phyloP scores from a whole-genome alignment of 2,797 vertebrate species.

The Gallirallus australis region DNA sequence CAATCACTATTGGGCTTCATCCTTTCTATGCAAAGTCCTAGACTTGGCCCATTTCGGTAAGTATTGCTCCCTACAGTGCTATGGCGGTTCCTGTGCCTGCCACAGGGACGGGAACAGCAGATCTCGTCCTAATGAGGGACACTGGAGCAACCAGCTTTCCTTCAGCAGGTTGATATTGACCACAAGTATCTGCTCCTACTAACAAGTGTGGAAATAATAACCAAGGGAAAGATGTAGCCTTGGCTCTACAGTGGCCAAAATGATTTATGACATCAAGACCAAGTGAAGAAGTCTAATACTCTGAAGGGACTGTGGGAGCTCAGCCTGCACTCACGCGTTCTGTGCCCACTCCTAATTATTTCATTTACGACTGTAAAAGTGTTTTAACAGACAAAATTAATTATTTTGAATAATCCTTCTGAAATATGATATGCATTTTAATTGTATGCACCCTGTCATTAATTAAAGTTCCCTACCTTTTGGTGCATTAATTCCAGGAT shows the following conservation, averaged over 20 bases:
- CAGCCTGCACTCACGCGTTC: background rate
- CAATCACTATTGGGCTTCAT: background rate
- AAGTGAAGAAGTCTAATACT: background rate
- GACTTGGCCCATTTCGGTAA: background rate
- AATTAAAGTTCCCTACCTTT: slow-evolving; percentile 67
- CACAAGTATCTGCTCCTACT: background rate
- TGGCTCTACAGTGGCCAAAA: background rate
- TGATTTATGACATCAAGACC: slow-evolving; percentile 50
- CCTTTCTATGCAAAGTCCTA: background rate
- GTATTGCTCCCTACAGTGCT: accelerated
- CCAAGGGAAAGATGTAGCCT: background rate
- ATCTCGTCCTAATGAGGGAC: background rate
- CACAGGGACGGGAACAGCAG: background rate
- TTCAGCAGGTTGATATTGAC: accelerated
- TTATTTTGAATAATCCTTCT: slow-evolving; percentile 64
- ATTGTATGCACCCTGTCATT: slow-evolving; percentile 48
- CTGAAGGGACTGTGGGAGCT: background rate
- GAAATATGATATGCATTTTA: slow-evolving; percentile 53
- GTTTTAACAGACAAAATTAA: slow-evolving; percentile 53
- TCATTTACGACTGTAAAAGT: slow-evolving; percentile 35
- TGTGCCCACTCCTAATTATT: slow-evolving; percentile 56
- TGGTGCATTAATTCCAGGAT: slow-evolving; percentile 43
- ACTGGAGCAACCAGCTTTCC: background rate
- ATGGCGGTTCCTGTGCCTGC: background rate
- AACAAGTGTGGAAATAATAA: background rate